Evolutionary conservation across 2,888 invertebrate genomes (phyloP).

Genomic region (Tuta absoluta): DNA sequence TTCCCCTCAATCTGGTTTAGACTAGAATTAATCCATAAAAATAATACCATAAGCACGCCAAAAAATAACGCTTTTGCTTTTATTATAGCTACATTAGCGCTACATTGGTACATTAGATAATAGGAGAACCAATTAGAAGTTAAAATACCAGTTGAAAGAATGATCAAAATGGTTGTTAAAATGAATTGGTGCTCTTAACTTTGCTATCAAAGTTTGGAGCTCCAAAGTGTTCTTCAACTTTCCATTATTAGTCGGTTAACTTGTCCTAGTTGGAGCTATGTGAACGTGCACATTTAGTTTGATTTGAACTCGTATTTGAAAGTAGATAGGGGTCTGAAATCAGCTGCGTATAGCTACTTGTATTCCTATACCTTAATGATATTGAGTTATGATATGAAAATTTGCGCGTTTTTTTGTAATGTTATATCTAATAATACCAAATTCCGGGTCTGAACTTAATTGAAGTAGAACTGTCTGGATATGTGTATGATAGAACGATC

Average conservation of each 20-base stretch:
- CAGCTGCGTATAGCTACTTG: background rate
- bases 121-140: background rate
- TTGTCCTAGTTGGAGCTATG: conserved; percentile 9
- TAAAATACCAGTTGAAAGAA: conserved; percentile 11
- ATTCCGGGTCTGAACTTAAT: too few species aligned
- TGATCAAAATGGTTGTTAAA: conserved; percentile 6
- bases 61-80: background rate
- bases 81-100: background rate
- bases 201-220: conserved; percentile 13
- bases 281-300: background rate
- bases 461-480: too few species aligned
- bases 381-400: too few species aligned
- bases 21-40: too few species aligned
- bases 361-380: too few species aligned
- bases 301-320: background rate
- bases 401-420: too few species aligned
- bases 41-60: too few species aligned
- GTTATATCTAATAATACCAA: too few species aligned
- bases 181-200: conserved; percentile 15
- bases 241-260: conserved; percentile 18
- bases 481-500: too few species aligned
- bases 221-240: conserved; percentile 5
- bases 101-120: background rate
- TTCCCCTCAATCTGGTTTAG: too few species aligned
- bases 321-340: background rate